Evolutionary conservation across 2,113 vertebrate genomes (phyloP).

Genomic region (Muntiacus muntjak): DNA sequence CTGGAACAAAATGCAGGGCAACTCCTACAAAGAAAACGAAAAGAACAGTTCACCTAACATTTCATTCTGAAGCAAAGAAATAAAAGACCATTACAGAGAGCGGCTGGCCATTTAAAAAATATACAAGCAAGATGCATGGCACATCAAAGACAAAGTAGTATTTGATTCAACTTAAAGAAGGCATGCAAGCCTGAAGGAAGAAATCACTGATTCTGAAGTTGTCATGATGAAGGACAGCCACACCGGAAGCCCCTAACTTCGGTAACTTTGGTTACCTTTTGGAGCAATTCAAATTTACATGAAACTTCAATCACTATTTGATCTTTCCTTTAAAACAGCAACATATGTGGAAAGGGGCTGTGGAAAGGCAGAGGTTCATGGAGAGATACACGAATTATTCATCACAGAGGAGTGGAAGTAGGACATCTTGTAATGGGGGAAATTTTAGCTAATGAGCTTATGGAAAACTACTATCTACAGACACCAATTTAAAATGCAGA

Average conservation of each 20-base stretch:
- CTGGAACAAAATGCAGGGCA: constrained; percentile 22
- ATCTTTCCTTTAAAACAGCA: constrained; percentile 45
- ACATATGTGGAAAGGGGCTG: not conserved
- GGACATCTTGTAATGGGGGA: not conserved
- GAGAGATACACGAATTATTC: not conserved
- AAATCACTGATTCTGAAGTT: constrained; percentile 4
- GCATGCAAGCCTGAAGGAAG: constrained; percentile 5
- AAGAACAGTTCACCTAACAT: not conserved
- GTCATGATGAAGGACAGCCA: not conserved
- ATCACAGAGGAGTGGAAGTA: not conserved
- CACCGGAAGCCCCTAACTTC: not conserved
- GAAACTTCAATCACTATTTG: constrained; percentile 1
- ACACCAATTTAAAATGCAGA: not conserved
- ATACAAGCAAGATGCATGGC: not conserved
- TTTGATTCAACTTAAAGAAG: not conserved
- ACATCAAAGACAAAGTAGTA: not conserved
- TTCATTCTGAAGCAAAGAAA: not conserved
- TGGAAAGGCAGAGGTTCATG: not conserved
- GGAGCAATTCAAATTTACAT: not conserved
- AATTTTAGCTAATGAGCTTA: constrained; percentile 7
- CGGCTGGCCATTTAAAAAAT: not conserved
- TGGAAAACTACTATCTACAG: not conserved
- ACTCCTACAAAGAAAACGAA: not conserved
- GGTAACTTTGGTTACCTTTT: not conserved
- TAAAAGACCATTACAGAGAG: not conserved